phyloP scores from a whole-genome alignment of 2,113 vertebrate genomes.

The Tupaia tana region DNA sequence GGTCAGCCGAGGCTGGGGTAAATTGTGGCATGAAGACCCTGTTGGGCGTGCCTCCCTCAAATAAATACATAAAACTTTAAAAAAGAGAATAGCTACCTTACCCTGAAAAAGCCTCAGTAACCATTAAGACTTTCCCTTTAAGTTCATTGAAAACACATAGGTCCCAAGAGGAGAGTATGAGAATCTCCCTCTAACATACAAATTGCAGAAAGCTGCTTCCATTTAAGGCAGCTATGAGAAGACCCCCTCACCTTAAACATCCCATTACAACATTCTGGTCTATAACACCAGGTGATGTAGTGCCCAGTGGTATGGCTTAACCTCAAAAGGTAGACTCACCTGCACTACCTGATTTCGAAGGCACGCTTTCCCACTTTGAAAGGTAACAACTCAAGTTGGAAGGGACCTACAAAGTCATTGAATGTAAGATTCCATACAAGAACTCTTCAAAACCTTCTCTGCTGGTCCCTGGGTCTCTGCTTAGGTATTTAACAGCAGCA shows the following conservation, averaged over 20 bases:
- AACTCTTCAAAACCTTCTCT: slow-evolving; percentile 29
- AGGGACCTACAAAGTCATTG: background rate
- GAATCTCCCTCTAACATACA: background rate
- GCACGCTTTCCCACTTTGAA: background rate
- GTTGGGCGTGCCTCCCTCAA: no score
- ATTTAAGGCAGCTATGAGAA: background rate
- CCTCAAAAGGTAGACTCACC: background rate
- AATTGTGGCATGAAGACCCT: no score
- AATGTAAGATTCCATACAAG: background rate
- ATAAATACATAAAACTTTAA: background rate
- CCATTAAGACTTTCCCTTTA: background rate
- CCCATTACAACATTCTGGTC: background rate
- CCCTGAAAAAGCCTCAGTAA: background rate
- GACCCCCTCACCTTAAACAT: background rate
- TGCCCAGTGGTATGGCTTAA: background rate
- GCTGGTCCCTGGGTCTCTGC: background rate
- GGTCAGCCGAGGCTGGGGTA: no score
- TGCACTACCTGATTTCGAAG: background rate
- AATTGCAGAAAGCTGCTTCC: background rate
- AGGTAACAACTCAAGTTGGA: background rate
- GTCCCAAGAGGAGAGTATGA: background rate
- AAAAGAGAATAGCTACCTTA: background rate
- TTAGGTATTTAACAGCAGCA: background rate
- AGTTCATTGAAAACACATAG: background rate
- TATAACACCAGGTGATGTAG: background rate